Evolutionary conservation across 2,888 invertebrate genomes (phyloP), one percentile per base, ranked within the genome.

Genomic region (Meliscaeva auricollis): DNA sequence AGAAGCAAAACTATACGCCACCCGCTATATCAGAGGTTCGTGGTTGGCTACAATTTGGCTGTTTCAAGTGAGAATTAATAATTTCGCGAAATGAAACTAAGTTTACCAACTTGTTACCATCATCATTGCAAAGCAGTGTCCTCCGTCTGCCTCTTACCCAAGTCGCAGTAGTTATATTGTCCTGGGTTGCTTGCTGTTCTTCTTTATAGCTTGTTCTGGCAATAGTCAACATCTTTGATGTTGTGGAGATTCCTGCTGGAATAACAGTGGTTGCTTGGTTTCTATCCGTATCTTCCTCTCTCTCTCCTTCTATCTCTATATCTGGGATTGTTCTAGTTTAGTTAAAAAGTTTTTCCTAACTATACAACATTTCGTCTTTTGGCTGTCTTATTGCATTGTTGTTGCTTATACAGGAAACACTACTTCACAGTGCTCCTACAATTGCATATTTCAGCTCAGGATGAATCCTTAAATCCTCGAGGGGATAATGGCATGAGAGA

Each of bases 211-310:
- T 52, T 72, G 62, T 48, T 52, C 66, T 60, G 75, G 44, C 52
- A 70, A 54, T 32, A 80, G 84, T 76, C 75, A 80, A 74, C 84
- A 84, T 84, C 79, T 84, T 84, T 68, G 74, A 72, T 83, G 78
- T 62, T 68, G 75, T 52, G 52, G 32, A 48, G 66, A 79, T 66
- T 32, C 75, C 80, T 41, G 32, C 75, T 60, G 80, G 70, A 80
- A 80, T 72, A 80, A 60, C 72, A 80, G 70, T 75, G 70, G 80
- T 80, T 72, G 72, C 68, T 72, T 13, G 38, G 9, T 26, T 35
- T 66, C 70, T 75, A 66, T 78, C 74, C 26, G 4, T 26, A 3
- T 26, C 26, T 26, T 56, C 26, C 17, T n/a, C n/a, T n/a, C 7
- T 9, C 30, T 52, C 41, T 44, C n/a, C n/a, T n/a, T n/a, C n/a